Base-by-base conservation (phyloP, 2,888 invertebrate genomes). In the Octonoba sinensis region DNA sequence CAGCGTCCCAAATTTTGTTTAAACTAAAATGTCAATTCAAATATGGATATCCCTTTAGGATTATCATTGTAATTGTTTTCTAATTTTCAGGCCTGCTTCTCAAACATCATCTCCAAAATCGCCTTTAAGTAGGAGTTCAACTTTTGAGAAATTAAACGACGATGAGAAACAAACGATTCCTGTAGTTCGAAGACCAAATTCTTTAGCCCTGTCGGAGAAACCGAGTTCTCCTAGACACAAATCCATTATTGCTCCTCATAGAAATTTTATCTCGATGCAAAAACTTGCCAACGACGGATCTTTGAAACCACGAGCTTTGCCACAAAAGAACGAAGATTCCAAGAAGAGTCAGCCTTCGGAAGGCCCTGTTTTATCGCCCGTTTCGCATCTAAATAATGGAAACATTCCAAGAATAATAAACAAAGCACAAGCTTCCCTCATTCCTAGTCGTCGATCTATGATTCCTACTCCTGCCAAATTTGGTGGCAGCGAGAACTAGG, bases 401-500 rank as follows among this genome's bases (percentile, higher is more conserved):
- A 49, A 59, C 59, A 66, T 66, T 66, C 66, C 74, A 16, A 71
- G 65, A 71, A 18, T 70, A 13, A 49, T 47, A 65, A 65, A 66
- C 62, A 72, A 67, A 64, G 59, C 57, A 36, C 65, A 69, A 22
- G 20, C 62, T 16, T 75, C 74, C 3, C 56, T 56, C 56, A 73
- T 81, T 59, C 70, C 75, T 11, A 44, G 62, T 47, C 70, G 81
- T n/a, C 16, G 71, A 20, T 82, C 81, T 12, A 65, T 82, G 65
- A 82, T 82, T 18, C 81, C 81, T 13, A 82, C 59, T 27, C 81
- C 81, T 22, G 70, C 74, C 51, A 75, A 70, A 71, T 62, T 69
- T 6, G 69, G 62, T 16, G 13, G 47, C 20, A 70, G 22, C 1
- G 79, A 81, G 1, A 81, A 81, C 47, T 81, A 57, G 70, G 51